These are phyloP conservation scores for Luscinia luscinia DNA, from an alignment of 2,797 vertebrate genomes.

Conservation along the genomic window DNA sequence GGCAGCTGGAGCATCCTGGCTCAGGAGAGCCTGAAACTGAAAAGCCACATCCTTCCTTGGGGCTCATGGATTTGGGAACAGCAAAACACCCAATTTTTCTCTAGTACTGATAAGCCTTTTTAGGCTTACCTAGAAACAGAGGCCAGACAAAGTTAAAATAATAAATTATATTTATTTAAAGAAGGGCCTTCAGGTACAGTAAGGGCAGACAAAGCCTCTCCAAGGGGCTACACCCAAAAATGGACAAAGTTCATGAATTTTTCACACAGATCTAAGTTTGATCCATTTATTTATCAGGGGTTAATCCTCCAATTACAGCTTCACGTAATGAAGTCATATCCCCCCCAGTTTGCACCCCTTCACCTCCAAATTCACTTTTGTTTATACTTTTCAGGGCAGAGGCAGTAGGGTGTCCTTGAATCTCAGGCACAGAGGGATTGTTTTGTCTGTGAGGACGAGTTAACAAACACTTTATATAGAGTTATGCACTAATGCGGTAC, in stretches of 20 bases:
- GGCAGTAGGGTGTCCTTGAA: not conserved
- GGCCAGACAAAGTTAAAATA: not conserved
- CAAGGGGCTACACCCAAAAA: too few species aligned
- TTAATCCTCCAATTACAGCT: not conserved
- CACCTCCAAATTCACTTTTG: not conserved
- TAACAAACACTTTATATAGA: too few species aligned
- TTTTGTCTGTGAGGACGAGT: not conserved
- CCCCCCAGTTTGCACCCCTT: not conserved
- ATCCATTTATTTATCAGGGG: not conserved
- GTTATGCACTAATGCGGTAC: fast-evolving
- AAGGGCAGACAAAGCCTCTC: not conserved
- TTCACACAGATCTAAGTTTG: not conserved
- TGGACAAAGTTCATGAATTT: fast-evolving
- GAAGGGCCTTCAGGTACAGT: not conserved
- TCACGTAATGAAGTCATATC: not conserved
- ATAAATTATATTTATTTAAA: not conserved
- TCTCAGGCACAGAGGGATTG: not conserved
- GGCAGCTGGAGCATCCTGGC: not conserved
- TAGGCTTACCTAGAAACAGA: not conserved
- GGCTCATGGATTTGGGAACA: not conserved
- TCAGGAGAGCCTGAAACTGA: fast-evolving
- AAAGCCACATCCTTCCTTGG: not conserved
- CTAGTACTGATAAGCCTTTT: not conserved
- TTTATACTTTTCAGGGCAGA: not conserved
- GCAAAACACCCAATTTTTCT: fast-evolving